Evolutionary conservation across 2,888 invertebrate genomes (phyloP).

Genomic region (Drosophila putrida): DNA sequence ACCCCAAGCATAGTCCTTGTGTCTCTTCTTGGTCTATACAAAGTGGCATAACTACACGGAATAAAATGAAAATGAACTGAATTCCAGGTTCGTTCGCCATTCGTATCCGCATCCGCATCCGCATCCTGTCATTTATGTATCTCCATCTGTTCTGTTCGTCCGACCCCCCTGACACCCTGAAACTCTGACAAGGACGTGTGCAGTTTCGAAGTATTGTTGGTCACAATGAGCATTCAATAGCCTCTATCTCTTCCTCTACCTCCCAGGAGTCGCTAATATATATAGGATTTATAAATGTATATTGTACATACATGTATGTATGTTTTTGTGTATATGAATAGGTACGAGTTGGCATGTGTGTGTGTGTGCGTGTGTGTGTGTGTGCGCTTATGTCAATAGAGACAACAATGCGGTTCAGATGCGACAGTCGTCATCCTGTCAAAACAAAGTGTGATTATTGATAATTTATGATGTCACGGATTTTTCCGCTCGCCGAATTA

Average conservation of each 20-base stretch:
- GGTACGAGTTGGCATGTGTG: conserved; percentile 5
- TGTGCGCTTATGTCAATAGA: conserved; percentile 59
- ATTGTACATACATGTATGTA: not conserved
- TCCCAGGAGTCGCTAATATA: conserved; percentile 7
- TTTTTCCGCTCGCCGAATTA: conserved; percentile 59
- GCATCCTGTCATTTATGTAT: conserved; percentile 77
- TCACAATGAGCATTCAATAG: conserved; percentile 77
- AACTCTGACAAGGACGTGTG: conserved; percentile 19
- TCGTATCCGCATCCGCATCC: conserved; percentile 56
- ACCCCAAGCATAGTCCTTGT: conserved; percentile 3
- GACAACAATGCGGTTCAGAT: conserved; percentile 77
- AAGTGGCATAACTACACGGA: conserved; percentile 54
- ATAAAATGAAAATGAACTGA: conserved; percentile 56
- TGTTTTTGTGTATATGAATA: not conserved
- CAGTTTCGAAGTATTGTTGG: conserved; percentile 62
- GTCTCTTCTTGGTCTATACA: conserved; percentile 4
- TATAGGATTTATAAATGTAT: conserved; percentile 2
- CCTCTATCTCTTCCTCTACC: conserved; percentile 5
- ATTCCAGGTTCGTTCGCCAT: conserved; percentile 47
- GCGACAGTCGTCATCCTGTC: conserved; percentile 83
- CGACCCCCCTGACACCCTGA: conserved; percentile 1
- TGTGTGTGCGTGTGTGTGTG: not conserved
- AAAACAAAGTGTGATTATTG: conserved; percentile 85
- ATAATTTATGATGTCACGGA: conserved; percentile 85
- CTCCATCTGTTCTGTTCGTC: conserved; percentile 21